These are phyloP conservation scores for Anoplius nigerrimus DNA, from an alignment of 2,888 invertebrate species.

Conservation along the genomic window DNA sequence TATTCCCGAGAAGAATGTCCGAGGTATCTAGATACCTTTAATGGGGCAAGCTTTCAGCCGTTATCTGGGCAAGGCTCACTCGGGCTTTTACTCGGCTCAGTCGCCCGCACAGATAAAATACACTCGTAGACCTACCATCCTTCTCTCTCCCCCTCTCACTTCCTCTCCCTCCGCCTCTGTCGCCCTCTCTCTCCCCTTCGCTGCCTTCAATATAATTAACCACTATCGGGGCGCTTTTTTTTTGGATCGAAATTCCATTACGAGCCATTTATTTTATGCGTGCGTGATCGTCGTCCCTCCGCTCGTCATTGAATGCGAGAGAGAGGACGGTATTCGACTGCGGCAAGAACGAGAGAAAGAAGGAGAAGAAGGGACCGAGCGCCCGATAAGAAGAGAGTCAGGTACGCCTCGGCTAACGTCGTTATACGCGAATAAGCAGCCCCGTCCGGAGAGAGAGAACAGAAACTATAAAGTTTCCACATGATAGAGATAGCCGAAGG, in stretches of 20 bases:
- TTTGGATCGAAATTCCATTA: constrained; percentile 67
- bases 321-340: constrained; percentile 25
- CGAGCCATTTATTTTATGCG: constrained; percentile 66
- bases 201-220: constrained; percentile 55
- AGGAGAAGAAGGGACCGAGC: neutral
- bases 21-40: constrained; percentile 71
- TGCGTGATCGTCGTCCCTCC: constrained; percentile 54
- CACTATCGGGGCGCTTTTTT: constrained; percentile 49
- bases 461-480: constrained; percentile 39
- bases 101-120: constrained; percentile 66
- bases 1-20: constrained; percentile 68
- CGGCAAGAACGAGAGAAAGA: constrained; percentile 1
- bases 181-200: constrained; percentile 30
- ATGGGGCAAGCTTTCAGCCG: constrained; percentile 73
- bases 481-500: constrained; percentile 16
- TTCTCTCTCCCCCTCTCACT: constrained; percentile 18
- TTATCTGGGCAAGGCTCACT: constrained; percentile 69
- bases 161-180: constrained; percentile 39
- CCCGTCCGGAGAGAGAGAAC: constrained; percentile 29
- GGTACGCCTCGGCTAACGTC: constrained; percentile 41
- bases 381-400: constrained; percentile 47
- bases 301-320: constrained; percentile 15
- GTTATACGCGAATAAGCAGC: constrained; percentile 49
- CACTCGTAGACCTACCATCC: constrained; percentile 53
- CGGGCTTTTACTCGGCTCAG: constrained; percentile 67